phyloP scores from a whole-genome alignment of 1,140 invertebrate genomes.

The Caenorhabditis elegans region WBcel235 BX284604.4:12704001-12704500 shows the following conservation, averaged over 20 bases:
- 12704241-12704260: not conserved
- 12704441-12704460: not conserved
- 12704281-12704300: not conserved
- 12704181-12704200: not conserved
- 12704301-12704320: not conserved
- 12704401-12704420: not conserved
- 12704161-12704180: not conserved
- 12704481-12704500: not conserved
- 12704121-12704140: not conserved
- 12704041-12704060: too few relatives aligned
- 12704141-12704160: not conserved
- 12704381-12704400: too few relatives aligned
- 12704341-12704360: too few relatives aligned
- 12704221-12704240: not conserved
- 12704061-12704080: too few relatives aligned
- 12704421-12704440: not conserved
- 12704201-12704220: not conserved
- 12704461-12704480: not conserved
- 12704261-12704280: not conserved
- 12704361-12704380: too few relatives aligned
- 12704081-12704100: too few relatives aligned
- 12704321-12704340: not conserved
- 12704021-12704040: too few relatives aligned
- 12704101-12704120: too few relatives aligned
- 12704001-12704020: not conserved